Percentiles rank a stretch among this genome's conserved stretches.
phyloP scores from a whole-genome alignment of 2,797 vertebrate genomes.

The Distichodus sexfasciatus region DNA sequence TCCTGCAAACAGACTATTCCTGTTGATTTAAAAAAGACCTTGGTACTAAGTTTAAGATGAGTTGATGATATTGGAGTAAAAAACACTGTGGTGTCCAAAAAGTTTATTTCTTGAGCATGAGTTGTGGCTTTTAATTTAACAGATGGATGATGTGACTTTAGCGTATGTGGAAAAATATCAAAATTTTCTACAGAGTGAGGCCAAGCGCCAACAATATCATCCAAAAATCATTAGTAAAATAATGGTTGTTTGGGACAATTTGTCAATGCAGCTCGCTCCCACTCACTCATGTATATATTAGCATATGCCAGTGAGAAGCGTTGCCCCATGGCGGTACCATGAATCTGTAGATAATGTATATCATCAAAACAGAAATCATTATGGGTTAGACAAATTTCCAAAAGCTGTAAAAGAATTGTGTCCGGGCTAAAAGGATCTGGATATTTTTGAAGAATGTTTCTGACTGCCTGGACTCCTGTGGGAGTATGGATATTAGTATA shows the following conservation, averaged over 20 bases:
- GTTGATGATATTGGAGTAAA: background rate
- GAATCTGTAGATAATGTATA: conserved; percentile 3
- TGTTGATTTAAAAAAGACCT: too few relatives aligned
- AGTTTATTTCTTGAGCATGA: background rate
- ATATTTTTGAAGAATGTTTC: background rate
- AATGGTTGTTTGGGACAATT: background rate
- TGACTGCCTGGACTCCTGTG: background rate
- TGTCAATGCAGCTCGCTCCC: background rate
- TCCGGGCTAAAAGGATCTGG: conserved; percentile 2
- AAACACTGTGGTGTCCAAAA: conserved; percentile 4
- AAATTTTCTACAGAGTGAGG: background rate
- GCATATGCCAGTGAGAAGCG: conserved; percentile 24
- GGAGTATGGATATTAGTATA: conserved; percentile 12
- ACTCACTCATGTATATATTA: conserved; percentile 28
- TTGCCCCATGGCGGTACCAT: conserved; percentile 35
- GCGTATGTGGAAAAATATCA: background rate
- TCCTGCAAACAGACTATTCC: too few relatives aligned
- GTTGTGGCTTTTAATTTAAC: conserved; percentile 15
- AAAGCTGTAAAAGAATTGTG: background rate
- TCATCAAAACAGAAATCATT: conserved; percentile 34
- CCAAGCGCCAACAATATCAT: conserved; percentile 32
- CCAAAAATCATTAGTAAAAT: background rate
- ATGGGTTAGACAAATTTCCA: conserved; percentile 7
- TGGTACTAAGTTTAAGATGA: too few relatives aligned
- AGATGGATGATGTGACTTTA: conserved; percentile 1